Evolutionary conservation across 2,797 vertebrate species (phyloP).

Genomic region (Prunella strophiata): DNA sequence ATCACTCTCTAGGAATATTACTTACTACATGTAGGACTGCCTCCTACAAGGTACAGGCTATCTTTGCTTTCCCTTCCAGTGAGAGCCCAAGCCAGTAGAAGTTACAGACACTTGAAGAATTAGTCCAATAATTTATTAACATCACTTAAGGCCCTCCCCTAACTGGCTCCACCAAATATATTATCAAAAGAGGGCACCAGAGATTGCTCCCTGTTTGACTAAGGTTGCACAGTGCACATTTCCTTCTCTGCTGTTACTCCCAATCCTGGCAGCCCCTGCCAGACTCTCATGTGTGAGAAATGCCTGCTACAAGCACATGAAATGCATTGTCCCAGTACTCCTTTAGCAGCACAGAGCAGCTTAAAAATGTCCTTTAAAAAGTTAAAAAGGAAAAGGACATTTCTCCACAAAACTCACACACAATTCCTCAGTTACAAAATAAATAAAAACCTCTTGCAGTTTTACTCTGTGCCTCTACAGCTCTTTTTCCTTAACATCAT

Average conservation of each 20-base stretch:
- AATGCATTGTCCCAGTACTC: background rate
- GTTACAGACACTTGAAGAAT: background rate
- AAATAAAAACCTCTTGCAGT: background rate
- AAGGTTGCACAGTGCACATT: background rate
- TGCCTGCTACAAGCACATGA: background rate
- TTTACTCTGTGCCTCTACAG: background rate
- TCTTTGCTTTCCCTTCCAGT: background rate
- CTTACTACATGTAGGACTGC: background rate
- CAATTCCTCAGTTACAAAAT: background rate
- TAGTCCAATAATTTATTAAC: background rate
- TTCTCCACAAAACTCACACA: background rate
- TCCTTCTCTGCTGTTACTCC: background rate
- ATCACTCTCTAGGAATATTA: background rate
- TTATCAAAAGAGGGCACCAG: constrained; percentile 15
- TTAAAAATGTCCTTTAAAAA: background rate
- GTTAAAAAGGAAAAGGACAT: background rate
- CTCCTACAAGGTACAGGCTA: background rate
- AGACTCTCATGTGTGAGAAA: background rate
- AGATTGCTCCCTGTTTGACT: background rate
- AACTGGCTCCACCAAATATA: background rate
- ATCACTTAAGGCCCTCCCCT: background rate
- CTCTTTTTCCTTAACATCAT: background rate
- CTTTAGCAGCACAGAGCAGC: background rate
- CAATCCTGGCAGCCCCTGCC: background rate
- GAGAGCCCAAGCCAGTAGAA: background rate